Base-by-base conservation (phyloP, 30 jellyfish, hydroid and myxozoan species). In the Aurelia sp. region DNA sequence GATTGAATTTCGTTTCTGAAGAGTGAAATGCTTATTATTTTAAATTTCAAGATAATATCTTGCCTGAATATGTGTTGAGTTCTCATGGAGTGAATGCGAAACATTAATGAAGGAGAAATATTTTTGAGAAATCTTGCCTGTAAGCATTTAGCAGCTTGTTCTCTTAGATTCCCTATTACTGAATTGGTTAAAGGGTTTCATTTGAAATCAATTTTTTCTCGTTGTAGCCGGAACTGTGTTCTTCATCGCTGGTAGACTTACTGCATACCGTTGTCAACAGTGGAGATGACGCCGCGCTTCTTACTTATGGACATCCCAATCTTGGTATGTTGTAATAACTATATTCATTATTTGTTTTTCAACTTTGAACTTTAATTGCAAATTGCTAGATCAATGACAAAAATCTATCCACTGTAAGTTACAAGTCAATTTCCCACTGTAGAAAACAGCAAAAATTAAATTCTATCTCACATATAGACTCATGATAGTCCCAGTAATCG, bases 241-340 rank as follows among this genome's bases (percentile, higher is more conserved):
- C 97, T 22, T 76, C 93, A 3, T 38, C 97, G 12, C 89, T 94
- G 72, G 93, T 87, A 16, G 98, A 94, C 63, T 62, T 94, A 33
- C 89, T 94, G 9, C 97, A 89, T 40, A 82, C 97, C 17, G 98
- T 94, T 72, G 94, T 88, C 62, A 88, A 89, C 81, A 78, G 91
- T 66, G 90, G 96, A 30, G 94, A 94, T 63, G 98, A 94, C 57
- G 98, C 98, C 2, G 80, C 94, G 17, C 55, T 94, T 18, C 22
- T 94, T 15, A 82, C 95, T 15, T 94, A 88, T 60, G 98, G 98
- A 22, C 94, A 94, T 61, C 93, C 98, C 15, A 83, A 78, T 44
- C 87, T 94, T 4, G 98, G 98, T 94, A 33, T 18, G 84, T 30
- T 48, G 4, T 9, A 27, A 12, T 2, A 2, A 8, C 8, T 19